phyloP scores from a whole-genome alignment of 2,113 vertebrate genomes.

The Otocyon megalotis region DNA sequence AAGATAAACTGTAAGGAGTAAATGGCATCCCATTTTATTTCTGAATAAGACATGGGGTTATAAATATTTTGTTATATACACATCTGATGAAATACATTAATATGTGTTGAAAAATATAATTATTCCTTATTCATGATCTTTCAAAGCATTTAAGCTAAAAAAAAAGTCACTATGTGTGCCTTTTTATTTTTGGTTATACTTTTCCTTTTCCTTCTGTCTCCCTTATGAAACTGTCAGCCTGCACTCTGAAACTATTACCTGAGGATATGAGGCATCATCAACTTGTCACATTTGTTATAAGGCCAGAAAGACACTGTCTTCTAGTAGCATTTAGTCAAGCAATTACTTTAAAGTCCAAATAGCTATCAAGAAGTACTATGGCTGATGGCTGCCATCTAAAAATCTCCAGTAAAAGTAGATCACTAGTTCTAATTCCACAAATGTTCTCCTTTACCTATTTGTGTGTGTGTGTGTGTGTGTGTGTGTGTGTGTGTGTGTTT shows the following conservation, averaged over 20 bases:
- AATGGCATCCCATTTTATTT: background rate
- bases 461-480: too few relatives aligned
- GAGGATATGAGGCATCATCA: background rate
- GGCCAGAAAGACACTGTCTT: background rate
- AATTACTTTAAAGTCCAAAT: background rate
- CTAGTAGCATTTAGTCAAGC: background rate
- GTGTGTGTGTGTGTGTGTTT: too few relatives aligned
- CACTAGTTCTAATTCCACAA: background rate
- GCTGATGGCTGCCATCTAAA: background rate
- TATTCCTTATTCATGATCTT: background rate
- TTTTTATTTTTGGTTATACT: background rate
- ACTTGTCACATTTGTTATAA: background rate
- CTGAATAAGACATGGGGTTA: constrained; percentile 11
- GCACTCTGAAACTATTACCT: background rate
- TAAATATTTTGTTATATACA: background rate
- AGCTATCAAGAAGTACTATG: background rate
- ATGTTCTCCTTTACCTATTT: background rate
- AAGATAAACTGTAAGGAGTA: background rate
- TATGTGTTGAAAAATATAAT: background rate
- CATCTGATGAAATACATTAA: background rate
- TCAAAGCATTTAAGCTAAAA: background rate
- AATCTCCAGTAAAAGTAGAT: background rate
- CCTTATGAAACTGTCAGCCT: background rate
- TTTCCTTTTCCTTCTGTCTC: background rate
- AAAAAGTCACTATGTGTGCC: background rate